Conservation (phyloP, 2,888 invertebrate species). For the Eilema caniola region DNA sequence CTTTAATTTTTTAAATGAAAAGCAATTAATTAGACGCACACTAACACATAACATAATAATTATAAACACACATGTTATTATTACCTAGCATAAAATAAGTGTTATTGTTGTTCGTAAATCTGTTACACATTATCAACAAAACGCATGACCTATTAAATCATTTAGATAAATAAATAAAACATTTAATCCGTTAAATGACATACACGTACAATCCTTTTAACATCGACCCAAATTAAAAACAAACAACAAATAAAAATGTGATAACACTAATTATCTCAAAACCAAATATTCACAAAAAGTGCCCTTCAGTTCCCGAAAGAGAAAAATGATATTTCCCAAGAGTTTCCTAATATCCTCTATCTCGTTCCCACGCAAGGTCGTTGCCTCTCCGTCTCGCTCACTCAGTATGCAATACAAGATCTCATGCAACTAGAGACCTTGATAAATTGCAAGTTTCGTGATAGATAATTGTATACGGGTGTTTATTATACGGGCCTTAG, state of each 20-base stretch:
- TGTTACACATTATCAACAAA: conserved; percentile 36
- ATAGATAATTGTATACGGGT: conserved; percentile 85
- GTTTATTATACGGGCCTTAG: conserved; percentile 74
- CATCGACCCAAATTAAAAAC: conserved; percentile 70
- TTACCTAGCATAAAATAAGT: neutral
- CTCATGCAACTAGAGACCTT: conserved; percentile 85
- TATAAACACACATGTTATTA: neutral
- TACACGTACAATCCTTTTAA: conserved; percentile 58
- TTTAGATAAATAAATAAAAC: conserved; percentile 41
- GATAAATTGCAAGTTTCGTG: conserved; percentile 86
- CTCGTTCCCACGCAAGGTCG: conserved; percentile 80
- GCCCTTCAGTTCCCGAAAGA: conserved; percentile 83
- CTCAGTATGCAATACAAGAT: conserved; percentile 84
- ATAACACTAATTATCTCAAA: conserved; percentile 58
- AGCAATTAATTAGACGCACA: neutral
- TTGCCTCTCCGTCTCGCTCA: conserved; percentile 70
- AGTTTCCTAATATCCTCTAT: conserved; percentile 80
- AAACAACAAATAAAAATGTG: conserved; percentile 66
- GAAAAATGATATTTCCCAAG: conserved; percentile 85
- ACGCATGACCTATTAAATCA: conserved; percentile 44
- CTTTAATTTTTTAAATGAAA: neutral
- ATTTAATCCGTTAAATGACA: conserved; percentile 30
- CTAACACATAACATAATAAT: neutral
- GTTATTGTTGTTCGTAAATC: conserved; percentile 18
- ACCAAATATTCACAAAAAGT: conserved; percentile 78